Base-by-base conservation (phyloP, 1,140 invertebrate species). In the Thereuonema tuberculata region DNA sequence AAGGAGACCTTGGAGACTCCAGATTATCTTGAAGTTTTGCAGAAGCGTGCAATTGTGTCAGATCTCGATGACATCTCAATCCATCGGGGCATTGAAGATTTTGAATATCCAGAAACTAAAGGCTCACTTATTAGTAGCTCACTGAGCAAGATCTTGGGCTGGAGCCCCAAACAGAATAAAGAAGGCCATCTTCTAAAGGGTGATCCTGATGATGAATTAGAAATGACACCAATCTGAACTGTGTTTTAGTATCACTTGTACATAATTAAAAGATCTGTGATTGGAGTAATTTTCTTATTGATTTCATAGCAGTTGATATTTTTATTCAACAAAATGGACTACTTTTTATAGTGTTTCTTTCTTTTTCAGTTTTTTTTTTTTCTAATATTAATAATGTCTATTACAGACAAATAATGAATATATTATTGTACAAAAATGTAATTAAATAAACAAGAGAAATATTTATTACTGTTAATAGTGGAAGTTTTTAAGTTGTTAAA, bases 1-100 rank as follows among this genome's bases (percentile, higher is more conserved):
- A 67, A 71, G n/a, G 78, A 79, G 57, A 71, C 78, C 15, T 70
- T 89, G 1, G 74, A 80, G n/a, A 86, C 83, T 0, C 60, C 77
- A 0, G 84, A 86, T 49, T 85, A 81, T 62, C 74, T 75, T 14
- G 75, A 78, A 28, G 74, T 76, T 0, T 66, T 78, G 0, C 74
- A 74, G 47, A 66, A 73, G 27, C 69, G 73, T 31, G 70, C 70
- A 47, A 65, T 66, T 1, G 69, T 68, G 14, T 70, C 67, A 26
- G 68, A 72, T 43, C 64, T 77, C 12, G 82, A 85, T 64, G 72
- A 78, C 0, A 78, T 87, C 20, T 81, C 82, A 0, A 77, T 87
- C 24, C 84, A 86, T 69, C 74, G 83, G 14, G 85, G 84, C 1
- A 66, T 86, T 1, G 84, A 85, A 63, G 84, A 85, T 67, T 76